Evolutionary conservation across 1,140 invertebrate species (phyloP).

Genomic region (Drosophila fuyamai): DNA sequence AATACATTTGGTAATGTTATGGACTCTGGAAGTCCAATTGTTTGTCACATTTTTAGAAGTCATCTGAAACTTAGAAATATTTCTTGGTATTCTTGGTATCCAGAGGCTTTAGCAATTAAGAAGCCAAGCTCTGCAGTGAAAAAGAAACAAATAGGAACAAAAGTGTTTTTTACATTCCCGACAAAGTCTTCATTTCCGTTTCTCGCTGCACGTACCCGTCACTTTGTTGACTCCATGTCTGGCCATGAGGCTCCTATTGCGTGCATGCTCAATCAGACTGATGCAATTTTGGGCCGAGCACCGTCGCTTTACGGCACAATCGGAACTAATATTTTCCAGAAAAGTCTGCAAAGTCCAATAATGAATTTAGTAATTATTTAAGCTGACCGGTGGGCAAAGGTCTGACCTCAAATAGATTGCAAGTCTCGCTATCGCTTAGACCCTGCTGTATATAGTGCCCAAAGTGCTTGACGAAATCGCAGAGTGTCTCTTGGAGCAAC

Average conservation of each 20-base stretch:
- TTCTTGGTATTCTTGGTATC: neutral
- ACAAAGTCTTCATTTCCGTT: conserved; percentile 56
- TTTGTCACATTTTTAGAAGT: too few species aligned
- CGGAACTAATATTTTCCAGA: conserved; percentile 68
- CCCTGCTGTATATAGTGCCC: conserved; percentile 90
- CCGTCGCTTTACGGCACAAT: conserved; percentile 80
- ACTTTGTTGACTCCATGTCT: conserved; percentile 76
- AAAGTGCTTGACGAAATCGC: conserved; percentile 89
- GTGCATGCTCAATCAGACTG: conserved; percentile 79
- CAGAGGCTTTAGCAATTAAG: neutral
- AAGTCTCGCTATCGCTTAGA: conserved; percentile 90
- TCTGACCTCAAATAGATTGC: conserved; percentile 85
- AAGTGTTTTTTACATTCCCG: conserved; percentile 1
- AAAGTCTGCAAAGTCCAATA: conserved; percentile 52
- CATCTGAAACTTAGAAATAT: too few species aligned
- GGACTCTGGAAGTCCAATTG: too few species aligned
- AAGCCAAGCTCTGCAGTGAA: neutral
- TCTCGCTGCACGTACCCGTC: conserved; percentile 68
- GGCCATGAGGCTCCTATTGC: conserved; percentile 76
- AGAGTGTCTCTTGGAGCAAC: conserved; percentile 90
- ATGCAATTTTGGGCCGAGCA: conserved; percentile 84
- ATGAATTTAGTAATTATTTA: conserved; percentile 5
- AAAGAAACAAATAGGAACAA: too few species aligned
- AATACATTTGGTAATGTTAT: too few species aligned
- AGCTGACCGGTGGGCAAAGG: neutral